phyloP scores from a whole-genome alignment of 1,140 invertebrate genomes.

The Macrostomum lignano region DNA sequence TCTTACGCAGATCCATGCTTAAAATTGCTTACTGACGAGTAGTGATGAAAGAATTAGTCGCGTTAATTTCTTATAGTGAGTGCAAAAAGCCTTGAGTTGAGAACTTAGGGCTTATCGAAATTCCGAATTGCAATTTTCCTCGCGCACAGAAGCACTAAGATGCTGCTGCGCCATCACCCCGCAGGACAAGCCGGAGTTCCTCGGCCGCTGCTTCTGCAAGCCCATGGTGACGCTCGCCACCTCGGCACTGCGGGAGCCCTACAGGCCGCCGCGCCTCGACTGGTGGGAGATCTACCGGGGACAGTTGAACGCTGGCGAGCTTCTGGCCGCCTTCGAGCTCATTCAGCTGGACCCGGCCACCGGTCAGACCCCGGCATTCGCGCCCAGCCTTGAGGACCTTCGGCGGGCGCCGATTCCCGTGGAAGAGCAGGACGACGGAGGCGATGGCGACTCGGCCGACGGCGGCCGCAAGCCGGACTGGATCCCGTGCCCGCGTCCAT shows the following conservation, averaged over 20 bases:
- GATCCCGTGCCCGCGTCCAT: conserved; percentile 41
- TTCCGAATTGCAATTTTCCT: too few species aligned
- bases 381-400: not conserved
- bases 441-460: not conserved
- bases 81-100: too few species aligned
- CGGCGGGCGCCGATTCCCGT: too few species aligned
- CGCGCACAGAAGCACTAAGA: too few species aligned
- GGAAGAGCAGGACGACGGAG: not conserved
- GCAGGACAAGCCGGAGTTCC: conserved; percentile 28
- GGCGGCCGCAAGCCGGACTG: conserved; percentile 1
- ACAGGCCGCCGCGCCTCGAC: conserved; percentile 16
- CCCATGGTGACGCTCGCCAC: conserved; percentile 25
- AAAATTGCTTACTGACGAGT: too few species aligned
- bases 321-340: conserved; percentile 30
- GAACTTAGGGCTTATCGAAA: too few species aligned
- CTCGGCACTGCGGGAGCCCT: conserved; percentile 9
- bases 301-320: conserved; percentile 22
- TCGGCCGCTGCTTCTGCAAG: conserved; percentile 21
- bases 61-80: too few species aligned
- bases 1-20: too few species aligned
- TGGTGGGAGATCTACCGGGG: conserved; percentile 24
- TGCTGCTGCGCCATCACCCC: conserved; percentile 10
- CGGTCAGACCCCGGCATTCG: not conserved
- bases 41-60: too few species aligned
- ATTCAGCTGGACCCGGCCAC: not conserved